Evolutionary conservation across 2,888 invertebrate species (phyloP).

Genomic region (Tridacna gigas): DNA sequence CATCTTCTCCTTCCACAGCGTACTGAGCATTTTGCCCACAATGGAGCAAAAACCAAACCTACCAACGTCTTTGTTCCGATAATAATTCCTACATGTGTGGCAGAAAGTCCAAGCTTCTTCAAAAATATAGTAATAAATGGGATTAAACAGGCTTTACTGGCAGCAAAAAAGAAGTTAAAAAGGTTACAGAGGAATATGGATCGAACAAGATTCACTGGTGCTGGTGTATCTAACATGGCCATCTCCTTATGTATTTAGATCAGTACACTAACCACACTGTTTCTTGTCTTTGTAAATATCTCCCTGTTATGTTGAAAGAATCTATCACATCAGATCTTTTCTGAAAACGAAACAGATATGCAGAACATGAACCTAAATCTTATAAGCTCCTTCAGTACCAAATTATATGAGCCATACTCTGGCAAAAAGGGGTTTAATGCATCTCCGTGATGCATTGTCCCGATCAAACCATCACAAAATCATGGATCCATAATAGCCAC

Average conservation of each 20-base stretch:
- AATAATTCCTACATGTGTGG: constrained; percentile 78
- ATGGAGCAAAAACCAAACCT: constrained; percentile 78
- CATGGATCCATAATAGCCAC: too few relatives aligned
- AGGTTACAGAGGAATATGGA: constrained; percentile 77
- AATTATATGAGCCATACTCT: too few relatives aligned
- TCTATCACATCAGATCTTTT: too few relatives aligned
- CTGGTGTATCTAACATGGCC: constrained; percentile 66
- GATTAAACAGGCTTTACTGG: constrained; percentile 79
- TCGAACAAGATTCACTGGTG: constrained; percentile 75
- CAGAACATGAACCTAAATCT: too few relatives aligned
- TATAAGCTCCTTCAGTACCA: too few relatives aligned
- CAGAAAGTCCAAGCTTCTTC: constrained; percentile 78
- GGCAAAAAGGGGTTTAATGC: too few relatives aligned
- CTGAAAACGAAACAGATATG: too few relatives aligned
- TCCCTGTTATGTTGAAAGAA: too few relatives aligned
- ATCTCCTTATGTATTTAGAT: constrained; percentile 26
- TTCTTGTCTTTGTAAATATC: too few relatives aligned
- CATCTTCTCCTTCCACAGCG: constrained; percentile 75
- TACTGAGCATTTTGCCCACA: constrained; percentile 80
- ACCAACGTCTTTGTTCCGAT: constrained; percentile 78
- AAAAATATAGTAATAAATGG: constrained; percentile 82
- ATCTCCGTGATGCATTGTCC: too few relatives aligned
- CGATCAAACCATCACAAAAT: too few relatives aligned
- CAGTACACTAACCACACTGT: too few relatives aligned
- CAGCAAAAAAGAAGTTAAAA: constrained; percentile 78